These are phyloP conservation scores for Virgularia gustaviana DNA, from an alignment of 92 coral and sea anemone genomes.

Conservation along the genomic window DNA sequence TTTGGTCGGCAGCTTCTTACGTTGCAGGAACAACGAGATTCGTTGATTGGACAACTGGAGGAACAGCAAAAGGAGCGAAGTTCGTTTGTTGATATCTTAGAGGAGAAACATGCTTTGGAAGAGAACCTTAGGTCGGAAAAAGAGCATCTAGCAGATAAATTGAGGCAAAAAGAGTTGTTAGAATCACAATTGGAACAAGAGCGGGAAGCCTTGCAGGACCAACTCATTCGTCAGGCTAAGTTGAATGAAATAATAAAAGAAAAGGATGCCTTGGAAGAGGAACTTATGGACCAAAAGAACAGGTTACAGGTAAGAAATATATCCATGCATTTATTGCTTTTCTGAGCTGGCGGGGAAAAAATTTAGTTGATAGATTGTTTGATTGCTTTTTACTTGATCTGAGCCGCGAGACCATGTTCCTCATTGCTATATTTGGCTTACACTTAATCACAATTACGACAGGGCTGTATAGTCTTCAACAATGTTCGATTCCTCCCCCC, in stretches of 20 bases:
- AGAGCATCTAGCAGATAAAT: slow-evolving; percentile 76
- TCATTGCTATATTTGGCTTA: too few species aligned
- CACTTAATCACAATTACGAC: too few species aligned
- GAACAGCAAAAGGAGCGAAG: slow-evolving; percentile 89
- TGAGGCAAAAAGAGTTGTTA: slow-evolving; percentile 81
- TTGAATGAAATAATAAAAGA: slow-evolving; percentile 90
- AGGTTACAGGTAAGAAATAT: slow-evolving; percentile 67
- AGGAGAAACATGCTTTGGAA: slow-evolving; percentile 85
- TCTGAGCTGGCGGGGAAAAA: too few species aligned
- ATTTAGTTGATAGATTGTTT: too few species aligned
- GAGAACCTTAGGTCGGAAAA: slow-evolving; percentile 90
- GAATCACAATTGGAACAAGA: slow-evolving; percentile 88
- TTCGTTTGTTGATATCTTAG: slow-evolving; percentile 83
- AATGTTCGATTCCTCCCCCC: too few species aligned
- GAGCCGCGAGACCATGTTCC: too few species aligned
- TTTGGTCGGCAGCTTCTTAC: slow-evolving; percentile 87
- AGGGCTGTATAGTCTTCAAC: too few species aligned
- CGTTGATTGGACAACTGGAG: slow-evolving; percentile 77
- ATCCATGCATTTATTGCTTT: background rate
- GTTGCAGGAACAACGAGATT: slow-evolving; percentile 84
- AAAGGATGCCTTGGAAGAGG: slow-evolving; percentile 89
- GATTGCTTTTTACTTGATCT: too few species aligned
- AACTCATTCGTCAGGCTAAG: slow-evolving; percentile 85
- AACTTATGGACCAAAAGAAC: slow-evolving; percentile 74
- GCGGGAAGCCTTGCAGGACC: slow-evolving; percentile 82